phyloP scores from a whole-genome alignment of 2,888 invertebrate species.

The Tinea pellionella region DNA sequence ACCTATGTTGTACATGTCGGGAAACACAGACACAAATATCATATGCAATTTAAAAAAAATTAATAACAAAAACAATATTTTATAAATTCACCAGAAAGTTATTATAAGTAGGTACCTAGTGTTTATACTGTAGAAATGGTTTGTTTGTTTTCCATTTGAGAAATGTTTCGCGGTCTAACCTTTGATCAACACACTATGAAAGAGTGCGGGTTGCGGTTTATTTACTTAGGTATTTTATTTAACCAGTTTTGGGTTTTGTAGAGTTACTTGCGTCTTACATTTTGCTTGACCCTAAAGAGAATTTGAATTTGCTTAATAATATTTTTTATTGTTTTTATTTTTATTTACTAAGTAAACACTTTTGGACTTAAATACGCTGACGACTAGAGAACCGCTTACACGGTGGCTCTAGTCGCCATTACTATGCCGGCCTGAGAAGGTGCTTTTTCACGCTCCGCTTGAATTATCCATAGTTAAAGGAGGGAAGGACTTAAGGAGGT shows the following conservation, averaged over 20 bases:
- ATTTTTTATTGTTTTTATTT: neutral
- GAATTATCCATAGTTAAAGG: too few species aligned
- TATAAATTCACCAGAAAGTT: neutral
- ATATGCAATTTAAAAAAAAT: too few species aligned
- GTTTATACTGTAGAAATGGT: neutral
- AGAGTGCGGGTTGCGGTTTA: neutral
- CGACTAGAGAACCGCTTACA: too few species aligned
- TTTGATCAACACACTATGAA: slow-evolving; percentile 10
- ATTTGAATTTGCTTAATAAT: neutral
- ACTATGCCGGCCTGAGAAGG: too few species aligned
- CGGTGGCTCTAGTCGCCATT: too few species aligned
- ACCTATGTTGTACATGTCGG: too few species aligned
- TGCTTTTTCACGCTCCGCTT: too few species aligned
- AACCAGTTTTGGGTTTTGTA: neutral
- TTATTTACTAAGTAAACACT: too few species aligned
- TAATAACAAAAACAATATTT: too few species aligned
- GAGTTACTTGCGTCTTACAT: neutral
- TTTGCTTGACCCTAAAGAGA: neutral
- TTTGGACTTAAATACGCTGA: too few species aligned
- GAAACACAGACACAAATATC: too few species aligned
- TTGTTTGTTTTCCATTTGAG: slow-evolving; percentile 13
- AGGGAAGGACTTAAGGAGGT: too few species aligned
- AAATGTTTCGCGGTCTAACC: neutral
- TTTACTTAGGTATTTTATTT: slow-evolving; percentile 13
- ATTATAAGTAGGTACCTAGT: neutral